These are phyloP conservation scores for Geotrupes spiniger DNA, from an alignment of 2,888 invertebrate genomes.

Conservation along the genomic window DNA sequence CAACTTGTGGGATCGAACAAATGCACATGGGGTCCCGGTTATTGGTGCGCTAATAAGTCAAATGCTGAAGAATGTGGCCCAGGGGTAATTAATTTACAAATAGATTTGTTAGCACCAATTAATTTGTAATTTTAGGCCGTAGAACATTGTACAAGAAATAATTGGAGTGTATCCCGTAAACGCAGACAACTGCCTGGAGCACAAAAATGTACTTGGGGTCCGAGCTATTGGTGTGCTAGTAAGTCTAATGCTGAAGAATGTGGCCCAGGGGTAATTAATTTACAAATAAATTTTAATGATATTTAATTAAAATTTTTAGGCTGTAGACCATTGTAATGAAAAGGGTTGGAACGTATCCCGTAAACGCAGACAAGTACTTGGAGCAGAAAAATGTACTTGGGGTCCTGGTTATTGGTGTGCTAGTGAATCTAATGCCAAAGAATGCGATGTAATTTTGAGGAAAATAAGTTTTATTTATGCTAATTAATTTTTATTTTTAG, in stretches of 20 bases:
- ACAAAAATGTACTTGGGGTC: conserved; percentile 71
- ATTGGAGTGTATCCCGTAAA: too few species aligned
- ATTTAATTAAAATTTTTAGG: too few species aligned
- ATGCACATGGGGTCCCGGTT: conserved; percentile 74
- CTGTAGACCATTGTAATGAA: too few species aligned
- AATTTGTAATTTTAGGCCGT: too few species aligned
- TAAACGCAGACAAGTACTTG: conserved; percentile 37
- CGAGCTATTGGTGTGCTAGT: conserved; percentile 75
- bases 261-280: not conserved
- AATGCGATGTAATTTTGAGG: conserved; percentile 56
- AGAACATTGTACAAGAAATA: too few species aligned
- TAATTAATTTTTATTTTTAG: too few species aligned
- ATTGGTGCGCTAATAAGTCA: conserved; percentile 64
- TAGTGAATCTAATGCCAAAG: conserved; percentile 49
- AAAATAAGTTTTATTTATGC: not conserved
- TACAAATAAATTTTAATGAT: not conserved
- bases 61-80: conserved; percentile 54
- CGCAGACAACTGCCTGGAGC: conserved; percentile 11
- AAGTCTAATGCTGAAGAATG: not conserved
- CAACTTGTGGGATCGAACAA: not conserved
- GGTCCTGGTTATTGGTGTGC: conserved; percentile 77
- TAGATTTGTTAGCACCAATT: not conserved
- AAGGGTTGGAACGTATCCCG: too few species aligned
- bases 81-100: conserved; percentile 48
- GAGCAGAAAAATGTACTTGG: conserved; percentile 64